Percentiles rank a stretch among this genome's conserved stretches.
Evolutionary conservation across 2,797 vertebrate species (phyloP).

Genomic region (Galagoides demidoff): DNA sequence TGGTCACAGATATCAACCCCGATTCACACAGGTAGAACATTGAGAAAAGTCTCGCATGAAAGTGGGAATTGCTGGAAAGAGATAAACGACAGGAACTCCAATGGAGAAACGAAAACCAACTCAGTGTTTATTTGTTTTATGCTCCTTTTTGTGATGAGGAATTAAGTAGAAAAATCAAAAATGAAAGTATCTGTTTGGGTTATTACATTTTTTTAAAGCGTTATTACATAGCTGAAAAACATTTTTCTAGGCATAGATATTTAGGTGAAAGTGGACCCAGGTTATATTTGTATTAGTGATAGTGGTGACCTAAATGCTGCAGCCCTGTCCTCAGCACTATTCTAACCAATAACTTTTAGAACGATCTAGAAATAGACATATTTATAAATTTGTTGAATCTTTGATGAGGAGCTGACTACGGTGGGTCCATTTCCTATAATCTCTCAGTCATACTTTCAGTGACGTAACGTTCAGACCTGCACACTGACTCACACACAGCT

Average conservation of each 20-base stretch:
- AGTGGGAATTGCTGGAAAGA: slow-evolving; percentile 76
- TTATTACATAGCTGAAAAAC: neutral
- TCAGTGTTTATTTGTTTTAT: slow-evolving; percentile 28
- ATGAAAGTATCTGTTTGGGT: neutral
- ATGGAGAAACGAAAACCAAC: slow-evolving; percentile 56
- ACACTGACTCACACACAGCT: neutral
- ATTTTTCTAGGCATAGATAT: slow-evolving; percentile 3
- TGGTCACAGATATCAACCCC: slow-evolving; percentile 83
- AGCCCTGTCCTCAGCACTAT: neutral
- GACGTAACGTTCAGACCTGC: neutral
- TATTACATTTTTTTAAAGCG: slow-evolving; percentile 17
- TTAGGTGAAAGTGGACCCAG: neutral
- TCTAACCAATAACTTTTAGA: neutral
- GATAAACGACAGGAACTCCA: slow-evolving; percentile 57
- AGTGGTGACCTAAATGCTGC: neutral
- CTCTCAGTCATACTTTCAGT: neutral
- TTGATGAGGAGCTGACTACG: neutral
- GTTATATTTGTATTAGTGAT: neutral
- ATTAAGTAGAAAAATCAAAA: slow-evolving; percentile 58
- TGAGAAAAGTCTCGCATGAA: slow-evolving; percentile 78
- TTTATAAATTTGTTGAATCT: neutral
- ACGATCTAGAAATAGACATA: neutral
- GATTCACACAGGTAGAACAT: slow-evolving; percentile 65
- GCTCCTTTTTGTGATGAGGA: neutral
- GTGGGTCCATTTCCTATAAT: neutral